phyloP scores from a whole-genome alignment of 35 echinoderm and acorn worm species.

The Lytechinus pictus region DNA sequence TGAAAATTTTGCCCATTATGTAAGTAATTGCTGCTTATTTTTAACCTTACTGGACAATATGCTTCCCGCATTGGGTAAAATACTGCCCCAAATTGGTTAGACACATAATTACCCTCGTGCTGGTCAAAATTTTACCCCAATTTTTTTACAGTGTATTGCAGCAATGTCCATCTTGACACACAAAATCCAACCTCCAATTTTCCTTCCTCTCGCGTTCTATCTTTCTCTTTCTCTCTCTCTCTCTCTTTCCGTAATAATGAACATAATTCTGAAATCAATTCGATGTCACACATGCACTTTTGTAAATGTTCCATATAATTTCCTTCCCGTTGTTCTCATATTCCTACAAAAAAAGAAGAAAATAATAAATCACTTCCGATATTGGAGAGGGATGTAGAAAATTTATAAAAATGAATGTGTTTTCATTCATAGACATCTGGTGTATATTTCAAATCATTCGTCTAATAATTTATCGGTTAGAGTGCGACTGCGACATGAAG shows the following conservation, averaged over 20 bases:
- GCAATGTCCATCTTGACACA: not conserved
- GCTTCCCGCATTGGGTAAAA: too few relatives aligned
- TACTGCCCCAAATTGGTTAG: too few relatives aligned
- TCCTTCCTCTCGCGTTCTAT: not conserved
- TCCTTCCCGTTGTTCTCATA: not conserved
- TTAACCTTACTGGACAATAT: too few relatives aligned
- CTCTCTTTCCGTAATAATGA: not conserved
- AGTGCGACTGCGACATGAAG: too few relatives aligned
- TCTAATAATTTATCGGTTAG: too few relatives aligned
- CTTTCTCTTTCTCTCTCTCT: not conserved
- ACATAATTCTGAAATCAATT: not conserved
- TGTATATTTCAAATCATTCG: too few relatives aligned
- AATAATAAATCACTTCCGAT: not conserved
- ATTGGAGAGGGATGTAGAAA: not conserved
- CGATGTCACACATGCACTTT: not conserved
- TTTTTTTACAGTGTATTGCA: not conserved
- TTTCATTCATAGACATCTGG: too few relatives aligned
- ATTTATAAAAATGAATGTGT: too few relatives aligned
- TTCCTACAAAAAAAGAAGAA: not conserved
- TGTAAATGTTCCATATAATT: not conserved
- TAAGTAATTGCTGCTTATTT: too few relatives aligned
- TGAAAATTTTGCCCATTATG: too few relatives aligned
- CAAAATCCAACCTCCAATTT: not conserved
- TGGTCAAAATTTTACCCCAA: too few relatives aligned
- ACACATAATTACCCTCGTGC: too few relatives aligned